Base-by-base conservation (phyloP, 1,140 invertebrate species). In the Neodiprion fabricii region DNA sequence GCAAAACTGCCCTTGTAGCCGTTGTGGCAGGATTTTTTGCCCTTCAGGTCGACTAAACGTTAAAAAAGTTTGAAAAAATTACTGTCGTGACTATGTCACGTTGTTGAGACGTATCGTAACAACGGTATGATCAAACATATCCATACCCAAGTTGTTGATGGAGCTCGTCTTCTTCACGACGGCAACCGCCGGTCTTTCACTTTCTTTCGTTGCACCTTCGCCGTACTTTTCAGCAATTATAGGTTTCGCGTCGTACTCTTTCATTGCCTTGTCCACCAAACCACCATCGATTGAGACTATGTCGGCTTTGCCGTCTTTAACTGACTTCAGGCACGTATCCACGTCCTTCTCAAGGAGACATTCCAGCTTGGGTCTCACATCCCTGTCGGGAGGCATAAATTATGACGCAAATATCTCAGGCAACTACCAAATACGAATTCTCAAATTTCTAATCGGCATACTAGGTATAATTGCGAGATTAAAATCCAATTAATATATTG, bases 311-410 rank as follows among this genome's bases (percentile, higher is more conserved):
- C 90, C 89, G 70, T 90, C 84, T 77, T 91, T 87, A 66, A 97
- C 90, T 12, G 90, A 89, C 71, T 92, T 88, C 77, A 96, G 87
- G 81, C 96, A 97, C 9, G 91, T 91, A 0, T 88, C 85, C 12
- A 90, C 85, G 0, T 84, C 83, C 47, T 86, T 82, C 66, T 91
- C 89, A 40, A 90, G 82, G 1, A 93, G 84, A 78, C 95, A 96
- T 71, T 92, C 90, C 10, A 95, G 86, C 69, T 90, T 90, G 0
- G 95, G 95, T 1, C 94, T 89, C 17, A 95, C 92, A 78, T 95
- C 91, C 72, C 94, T 90, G 61, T 14, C 10, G 65, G 70, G 53
- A 8, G 61, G 12, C 9, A 10, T 17, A 53, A 53, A 72, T 71
- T 21, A 10, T n/a, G 49, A 69, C 14, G 7, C 1, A 40, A 40